Percentiles rank a stretch among this genome's conserved stretches.
phyloP scores from a whole-genome alignment of 1,140 invertebrate species.

The Drosophila subpulchrella region DNA sequence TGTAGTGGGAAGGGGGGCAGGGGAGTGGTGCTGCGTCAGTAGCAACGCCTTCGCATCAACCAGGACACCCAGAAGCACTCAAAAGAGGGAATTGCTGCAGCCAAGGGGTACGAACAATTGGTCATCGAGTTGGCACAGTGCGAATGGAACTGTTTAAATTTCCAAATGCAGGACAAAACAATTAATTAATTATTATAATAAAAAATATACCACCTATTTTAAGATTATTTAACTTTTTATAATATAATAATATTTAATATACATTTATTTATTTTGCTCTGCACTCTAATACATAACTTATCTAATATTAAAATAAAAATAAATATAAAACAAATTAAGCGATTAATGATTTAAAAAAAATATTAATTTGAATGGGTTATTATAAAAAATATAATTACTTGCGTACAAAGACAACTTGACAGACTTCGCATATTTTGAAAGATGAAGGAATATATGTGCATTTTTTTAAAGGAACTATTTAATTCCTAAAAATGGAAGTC shows the following conservation, averaged over 20 bases:
- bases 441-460: too few species aligned
- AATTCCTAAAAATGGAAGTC: too few species aligned
- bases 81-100: conserved; percentile 3
- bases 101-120: not conserved
- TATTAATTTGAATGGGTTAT: not conserved
- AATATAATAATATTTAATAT: not conserved
- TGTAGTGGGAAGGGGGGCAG: not conserved
- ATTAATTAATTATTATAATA: too few species aligned
- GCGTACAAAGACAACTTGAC: too few species aligned
- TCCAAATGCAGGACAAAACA: too few species aligned
- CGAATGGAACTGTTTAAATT: not conserved
- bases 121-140: not conserved
- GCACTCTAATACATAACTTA: too few species aligned
- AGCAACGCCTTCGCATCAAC: conserved; percentile 38
- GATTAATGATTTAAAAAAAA: not conserved
- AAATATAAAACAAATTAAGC: not conserved
- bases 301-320: not conserved
- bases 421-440: not conserved
- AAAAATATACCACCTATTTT: too few species aligned
- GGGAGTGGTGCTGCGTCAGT: conserved; percentile 7
- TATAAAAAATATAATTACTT: too few species aligned
- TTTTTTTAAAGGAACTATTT: too few species aligned
- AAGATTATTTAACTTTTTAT: too few species aligned
- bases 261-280: too few species aligned
- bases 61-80: conserved; percentile 26